Conservation (phyloP, 2,797 vertebrate genomes). For the Muraenolepis orangiensis region DNA sequence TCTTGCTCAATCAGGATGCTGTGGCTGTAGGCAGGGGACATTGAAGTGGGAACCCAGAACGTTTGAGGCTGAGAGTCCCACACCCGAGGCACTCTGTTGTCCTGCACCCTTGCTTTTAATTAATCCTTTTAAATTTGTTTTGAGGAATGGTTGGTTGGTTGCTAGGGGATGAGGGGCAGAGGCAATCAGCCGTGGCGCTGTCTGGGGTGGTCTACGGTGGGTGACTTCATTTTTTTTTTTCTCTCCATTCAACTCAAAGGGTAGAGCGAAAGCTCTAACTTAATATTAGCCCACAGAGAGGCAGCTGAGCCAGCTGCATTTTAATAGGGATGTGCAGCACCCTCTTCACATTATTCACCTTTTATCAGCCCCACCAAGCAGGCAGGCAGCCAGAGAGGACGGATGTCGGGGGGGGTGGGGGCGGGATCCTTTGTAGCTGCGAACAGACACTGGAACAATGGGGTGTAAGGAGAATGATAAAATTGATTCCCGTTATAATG, state of each 20-base stretch:
- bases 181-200: neutral
- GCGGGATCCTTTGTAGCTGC: conserved; percentile 55
- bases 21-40: too few relatives aligned
- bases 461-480: conserved; percentile 64
- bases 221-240: conserved; percentile 58
- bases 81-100: neutral
- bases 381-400: conserved; percentile 49
- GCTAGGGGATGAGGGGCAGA: neutral
- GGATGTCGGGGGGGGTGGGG: neutral
- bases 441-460: conserved; percentile 66
- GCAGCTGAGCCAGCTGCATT: conserved; percentile 65
- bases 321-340: conserved; percentile 67
- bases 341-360: conserved; percentile 68
- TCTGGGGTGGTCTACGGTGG: conserved; percentile 10
- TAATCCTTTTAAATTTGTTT: too few relatives aligned
- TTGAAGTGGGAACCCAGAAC: neutral
- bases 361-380: conserved; percentile 13
- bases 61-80: neutral
- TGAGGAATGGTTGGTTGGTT: neutral
- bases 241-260: conserved; percentile 64
- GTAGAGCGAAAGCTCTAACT: conserved; percentile 72
- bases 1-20: too few relatives aligned
- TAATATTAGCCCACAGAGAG: conserved; percentile 69
- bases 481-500: conserved; percentile 61
- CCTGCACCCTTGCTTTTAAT: neutral